Base-by-base conservation (phyloP, 1,140 invertebrate genomes). In the Dinothrombium tinctorium region DNA sequence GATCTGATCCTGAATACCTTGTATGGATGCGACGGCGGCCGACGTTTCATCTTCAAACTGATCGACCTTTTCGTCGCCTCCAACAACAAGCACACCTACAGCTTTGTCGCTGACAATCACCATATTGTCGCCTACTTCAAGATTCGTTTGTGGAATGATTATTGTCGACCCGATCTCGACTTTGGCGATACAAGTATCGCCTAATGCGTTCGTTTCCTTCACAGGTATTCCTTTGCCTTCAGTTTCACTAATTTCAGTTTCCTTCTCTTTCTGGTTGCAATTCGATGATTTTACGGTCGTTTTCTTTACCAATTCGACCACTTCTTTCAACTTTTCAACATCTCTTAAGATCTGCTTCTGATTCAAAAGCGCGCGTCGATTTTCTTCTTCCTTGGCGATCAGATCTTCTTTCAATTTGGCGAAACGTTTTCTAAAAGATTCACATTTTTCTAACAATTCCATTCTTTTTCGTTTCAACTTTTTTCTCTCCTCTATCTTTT, bases 31-130 rank as follows among this genome's bases (percentile, higher is more conserved):
- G 23, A 36, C 33, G 14, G 33, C 33, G 23, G 33, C 33, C n/a
- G 33, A 36, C 12, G 33, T 36, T 36, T 36, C 33, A 22, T 36
- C 33, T 11, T 21, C 20, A 22, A 21, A 36, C 23, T 36, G 33
- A 4, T 21, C 23, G 23, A 12, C n/a, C 17, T 32, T 32, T 32
- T 32, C 29, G n/a, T n/a, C n/a, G n/a, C n/a, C n/a, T n/a, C n/a
- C n/a, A n/a, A n/a, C n/a, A n/a, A n/a, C n/a, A n/a, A n/a, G n/a
- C 17, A 32, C n/a, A 6, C n/a, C 12, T 4, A 32, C 29, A 14
- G 29, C 5, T 32, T 32, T 17, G 17, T 12, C 17, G 17, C 29
- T 17, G 17, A 32, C 4, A 32, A 32, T 32, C 4, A 32, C 29
- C 4, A 32, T 4, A 12, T 32, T 32, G 29, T 17, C 17, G n/a